These are phyloP conservation scores for Hyles euphorbiae DNA, from an alignment of 1,140 invertebrate genomes.

Conservation along the genomic window DNA sequence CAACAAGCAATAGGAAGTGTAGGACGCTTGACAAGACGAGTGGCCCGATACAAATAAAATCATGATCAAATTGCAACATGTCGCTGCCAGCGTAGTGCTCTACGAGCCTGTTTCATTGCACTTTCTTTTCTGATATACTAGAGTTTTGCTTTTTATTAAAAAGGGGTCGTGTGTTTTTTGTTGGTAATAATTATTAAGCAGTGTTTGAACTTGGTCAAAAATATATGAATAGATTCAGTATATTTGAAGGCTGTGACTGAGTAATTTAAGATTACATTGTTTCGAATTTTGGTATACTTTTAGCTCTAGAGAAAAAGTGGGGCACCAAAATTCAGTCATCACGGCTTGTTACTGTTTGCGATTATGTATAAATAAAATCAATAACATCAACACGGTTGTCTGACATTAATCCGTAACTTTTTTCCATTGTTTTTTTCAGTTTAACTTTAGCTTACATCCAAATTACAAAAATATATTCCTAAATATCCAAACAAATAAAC, in stretches of 20 bases:
- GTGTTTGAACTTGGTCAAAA: neutral
- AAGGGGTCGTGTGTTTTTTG: neutral
- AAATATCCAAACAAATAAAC: neutral
- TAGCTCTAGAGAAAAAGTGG: neutral
- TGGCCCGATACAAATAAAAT: too few species aligned
- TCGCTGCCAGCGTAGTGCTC: neutral
- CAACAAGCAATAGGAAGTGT: too few species aligned
- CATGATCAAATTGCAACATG: constrained; percentile 7
- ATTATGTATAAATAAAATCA: neutral
- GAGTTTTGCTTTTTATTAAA: neutral
- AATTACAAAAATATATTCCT: neutral
- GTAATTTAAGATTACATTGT: too few species aligned
- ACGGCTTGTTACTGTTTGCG: neutral
- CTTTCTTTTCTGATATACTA: neutral
- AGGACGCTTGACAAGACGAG: neutral
- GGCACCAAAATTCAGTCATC: neutral
- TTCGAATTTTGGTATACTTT: too few species aligned
- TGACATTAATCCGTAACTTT: too few species aligned
- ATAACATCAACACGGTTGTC: too few species aligned
- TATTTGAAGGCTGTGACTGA: too few species aligned
- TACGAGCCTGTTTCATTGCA: too few species aligned
- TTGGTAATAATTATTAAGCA: neutral
- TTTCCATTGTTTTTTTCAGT: too few species aligned
- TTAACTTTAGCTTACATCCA: neutral
- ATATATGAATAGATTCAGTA: too few species aligned